Base-by-base conservation (phyloP, 2,888 invertebrate species). In the Gryllus longicercus region DNA sequence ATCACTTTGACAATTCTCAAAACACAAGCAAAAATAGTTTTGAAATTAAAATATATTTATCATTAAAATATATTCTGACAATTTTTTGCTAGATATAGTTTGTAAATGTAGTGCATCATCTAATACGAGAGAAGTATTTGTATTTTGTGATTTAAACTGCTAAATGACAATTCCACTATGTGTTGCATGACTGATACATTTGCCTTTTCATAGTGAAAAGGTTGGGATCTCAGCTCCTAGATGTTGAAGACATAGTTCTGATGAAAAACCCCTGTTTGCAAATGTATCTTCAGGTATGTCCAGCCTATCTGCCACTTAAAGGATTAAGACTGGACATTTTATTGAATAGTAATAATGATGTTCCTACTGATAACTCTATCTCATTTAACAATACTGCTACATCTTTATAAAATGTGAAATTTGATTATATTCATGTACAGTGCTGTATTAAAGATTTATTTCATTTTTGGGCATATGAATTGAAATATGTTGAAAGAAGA, bases 241-340 rank as follows among this genome's bases (percentile, higher is more conserved):
- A 99, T 88, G 97, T 98, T 83, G 98, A 99, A 86, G 99, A 99
- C 89, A 99, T 99, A 99, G 96, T 99, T 85, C 93, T 95, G 89
- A 96, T 96, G 92, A 93, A 95, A 87, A 95, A 94, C 87, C 87
- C 99, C 99, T 79, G 99, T 99, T 90, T 99, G 98, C 98, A 99
- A 99, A 89, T 99, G 99, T 89, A 98, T 99, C 82, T 99, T 99
- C 91, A 98, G 98, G 81, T 99, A 99, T 89, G 98, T 99, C 84
- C 99, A 99, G 90, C 94, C 96, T 86, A 95, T 99, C 88, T 97
- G 96, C 86, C 93, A 96, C 86, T 96, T 97, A 90, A 96, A 96
- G 89, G 95, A 96, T 89, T 92, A 93, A 85, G 90, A 90, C 86
- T 90, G 87, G 87, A 78, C 51, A 51, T 49, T 18, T 49, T 50